Percentiles rank a stretch among this genome's conserved stretches.
Evolutionary conservation across 2,113 vertebrate genomes (phyloP).

Genomic region (Rhodinocichla rosea): DNA sequence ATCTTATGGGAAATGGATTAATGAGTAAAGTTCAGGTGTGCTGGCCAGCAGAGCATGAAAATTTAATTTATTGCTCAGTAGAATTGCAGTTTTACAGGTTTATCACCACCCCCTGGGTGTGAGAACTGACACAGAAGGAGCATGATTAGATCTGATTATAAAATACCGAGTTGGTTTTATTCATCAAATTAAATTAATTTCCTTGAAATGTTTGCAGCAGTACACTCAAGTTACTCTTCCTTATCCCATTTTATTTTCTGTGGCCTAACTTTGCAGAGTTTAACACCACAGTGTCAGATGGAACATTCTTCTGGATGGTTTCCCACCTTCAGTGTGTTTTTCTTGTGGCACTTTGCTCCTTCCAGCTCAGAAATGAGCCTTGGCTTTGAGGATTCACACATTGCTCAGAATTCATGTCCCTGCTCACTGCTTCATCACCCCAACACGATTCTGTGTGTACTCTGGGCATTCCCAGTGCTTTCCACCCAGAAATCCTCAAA

Average conservation of each 20-base stretch:
- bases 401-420: not conserved
- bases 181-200: not conserved
- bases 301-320: not conserved
- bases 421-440: not conserved
- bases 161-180: not conserved
- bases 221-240: not conserved
- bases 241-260: not conserved
- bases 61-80: not conserved
- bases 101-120: not conserved
- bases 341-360: not conserved
- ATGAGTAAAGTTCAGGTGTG: not conserved
- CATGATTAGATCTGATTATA: not conserved
- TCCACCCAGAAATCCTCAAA: not conserved
- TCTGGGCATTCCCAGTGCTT: not conserved
- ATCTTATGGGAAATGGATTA: not conserved
- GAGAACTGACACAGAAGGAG: not conserved
- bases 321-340: not conserved
- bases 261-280: not conserved
- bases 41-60: not conserved
- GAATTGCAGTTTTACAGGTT: not conserved
- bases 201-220: not conserved
- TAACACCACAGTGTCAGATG: not conserved
- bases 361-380: not conserved
- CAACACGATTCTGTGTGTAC: rapidly evolving
- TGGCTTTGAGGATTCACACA: not conserved